Conservation (phyloP, 2,888 invertebrate species). For the Steromphala cineraria region DNA sequence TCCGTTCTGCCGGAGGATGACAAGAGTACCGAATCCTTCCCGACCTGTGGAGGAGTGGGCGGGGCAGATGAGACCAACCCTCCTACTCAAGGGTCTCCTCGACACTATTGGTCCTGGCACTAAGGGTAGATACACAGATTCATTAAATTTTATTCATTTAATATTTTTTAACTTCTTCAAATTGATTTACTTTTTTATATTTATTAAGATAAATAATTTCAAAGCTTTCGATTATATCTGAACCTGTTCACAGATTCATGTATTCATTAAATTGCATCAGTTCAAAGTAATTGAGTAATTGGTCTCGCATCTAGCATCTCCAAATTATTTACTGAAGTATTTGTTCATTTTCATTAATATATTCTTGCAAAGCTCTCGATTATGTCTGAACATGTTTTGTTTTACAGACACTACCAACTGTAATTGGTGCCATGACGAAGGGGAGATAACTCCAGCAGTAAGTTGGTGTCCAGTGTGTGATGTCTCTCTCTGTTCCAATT, state of each 20-base stretch:
- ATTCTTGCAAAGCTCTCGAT: too few species aligned
- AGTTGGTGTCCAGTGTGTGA: neutral
- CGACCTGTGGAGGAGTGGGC: neutral
- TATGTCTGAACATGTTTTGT: too few species aligned
- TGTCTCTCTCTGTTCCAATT: neutral
- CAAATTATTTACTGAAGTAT: too few species aligned
- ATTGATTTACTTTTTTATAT: too few species aligned
- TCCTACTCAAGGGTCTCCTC: neutral
- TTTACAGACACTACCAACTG: neutral
- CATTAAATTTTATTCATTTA: too few species aligned
- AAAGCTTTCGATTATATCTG: too few species aligned
- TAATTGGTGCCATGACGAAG: neutral
- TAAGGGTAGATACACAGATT: neutral
- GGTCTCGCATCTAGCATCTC: neutral
- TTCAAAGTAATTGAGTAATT: neutral
- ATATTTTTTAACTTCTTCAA: too few species aligned
- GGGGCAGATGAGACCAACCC: neutral
- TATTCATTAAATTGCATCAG: neutral
- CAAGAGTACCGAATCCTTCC: neutral
- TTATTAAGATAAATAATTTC: too few species aligned
- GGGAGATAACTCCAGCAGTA: neutral
- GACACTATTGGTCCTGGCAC: neutral
- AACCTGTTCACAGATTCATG: too few species aligned
- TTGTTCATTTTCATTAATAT: too few species aligned
- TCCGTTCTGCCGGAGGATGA: neutral